phyloP scores from a whole-genome alignment of 2,888 invertebrate species.

The Pseudanteris insignis region DNA sequence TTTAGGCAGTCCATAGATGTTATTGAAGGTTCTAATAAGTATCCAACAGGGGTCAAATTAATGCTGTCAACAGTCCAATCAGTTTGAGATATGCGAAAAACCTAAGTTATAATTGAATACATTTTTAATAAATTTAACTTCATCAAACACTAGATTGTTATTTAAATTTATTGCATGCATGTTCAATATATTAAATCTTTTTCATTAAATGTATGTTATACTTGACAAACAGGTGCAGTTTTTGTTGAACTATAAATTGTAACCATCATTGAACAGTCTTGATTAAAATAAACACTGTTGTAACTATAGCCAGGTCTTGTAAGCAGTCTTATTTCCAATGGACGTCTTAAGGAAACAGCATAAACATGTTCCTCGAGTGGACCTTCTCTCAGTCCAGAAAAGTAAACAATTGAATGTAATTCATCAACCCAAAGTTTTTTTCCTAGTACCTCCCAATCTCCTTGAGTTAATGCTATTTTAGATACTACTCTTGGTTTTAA shows the following conservation, averaged over 20 bases:
- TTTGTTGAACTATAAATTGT: constrained; percentile 86
- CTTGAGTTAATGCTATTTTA: constrained; percentile 81
- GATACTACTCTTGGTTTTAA: constrained; percentile 73
- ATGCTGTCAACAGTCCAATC: constrained; percentile 78
- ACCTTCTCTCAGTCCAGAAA: constrained; percentile 88
- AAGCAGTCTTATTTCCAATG: constrained; percentile 78
- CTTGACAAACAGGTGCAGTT: constrained; percentile 79
- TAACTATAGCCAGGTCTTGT: constrained; percentile 88
- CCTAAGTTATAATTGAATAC: constrained; percentile 62
- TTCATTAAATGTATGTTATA: no score
- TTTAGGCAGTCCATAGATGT: constrained; percentile 72
- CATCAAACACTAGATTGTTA: no score
- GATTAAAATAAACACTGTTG: constrained; percentile 67
- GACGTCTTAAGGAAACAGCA: constrained; percentile 78
- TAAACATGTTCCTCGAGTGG: constrained; percentile 94
- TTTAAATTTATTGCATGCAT: no score
- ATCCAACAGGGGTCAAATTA: constrained; percentile 76
- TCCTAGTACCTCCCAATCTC: constrained; percentile 93
- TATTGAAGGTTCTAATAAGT: constrained; percentile 73
- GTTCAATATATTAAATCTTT: no score
- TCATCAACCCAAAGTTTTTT: constrained; percentile 89
- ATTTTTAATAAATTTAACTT: neutral
- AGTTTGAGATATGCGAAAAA: constrained; percentile 75
- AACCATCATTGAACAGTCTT: constrained; percentile 83
- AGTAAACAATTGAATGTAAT: constrained; percentile 82